Evolutionary conservation across 2,113 vertebrate genomes (phyloP), one percentile per base, ranked within the genome.

Genomic region (Stegostoma tigrinum): DNA sequence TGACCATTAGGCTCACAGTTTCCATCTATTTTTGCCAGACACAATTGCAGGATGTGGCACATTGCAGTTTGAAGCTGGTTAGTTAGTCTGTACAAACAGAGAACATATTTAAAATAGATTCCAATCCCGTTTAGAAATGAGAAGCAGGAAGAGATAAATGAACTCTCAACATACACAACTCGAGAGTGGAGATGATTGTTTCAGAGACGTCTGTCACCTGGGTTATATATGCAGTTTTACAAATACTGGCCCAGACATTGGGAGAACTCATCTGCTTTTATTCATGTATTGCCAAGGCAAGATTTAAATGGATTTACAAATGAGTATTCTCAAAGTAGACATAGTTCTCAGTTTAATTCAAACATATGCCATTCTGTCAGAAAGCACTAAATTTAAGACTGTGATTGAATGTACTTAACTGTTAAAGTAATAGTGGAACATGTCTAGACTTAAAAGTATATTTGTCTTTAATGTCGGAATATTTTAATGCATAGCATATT

Each of bases 331-430:
- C 12, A 80, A 78, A 80, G 75, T 80, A 80, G 34, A 80, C 12
- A 75, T 75, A 80, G 75, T 38, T 80, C 75, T 80, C 75, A 80
- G n/a, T 80, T 80, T 80, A 80, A 80, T 38, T 80, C n/a, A 80
- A 80, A 80, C 75, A 80, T 15, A 80, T 38, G 72, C 34, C 72
- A 78, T 78, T 78, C 72, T 78, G 75, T 80, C 75, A 80, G 75
- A 80, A 80, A 38, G 75, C n/a, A 80, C 14, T 80, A 80, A 38
- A 80, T 80, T 80, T 80, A 80, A 38, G 75, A 80, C n/a, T 80
- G 14, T 38, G 75, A 80, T 80, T 38, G 14, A 80, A 80, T 80
- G n/a, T 38, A 38, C 75, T 17, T 80, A 80, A 38, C 15, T 80
- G 75, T 80, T 80, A 80, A 80, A 80, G 75, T 80, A 38, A 80